phyloP scores from a whole-genome alignment of 2,113 vertebrate species.

The Alexandromys fortis region DNA sequence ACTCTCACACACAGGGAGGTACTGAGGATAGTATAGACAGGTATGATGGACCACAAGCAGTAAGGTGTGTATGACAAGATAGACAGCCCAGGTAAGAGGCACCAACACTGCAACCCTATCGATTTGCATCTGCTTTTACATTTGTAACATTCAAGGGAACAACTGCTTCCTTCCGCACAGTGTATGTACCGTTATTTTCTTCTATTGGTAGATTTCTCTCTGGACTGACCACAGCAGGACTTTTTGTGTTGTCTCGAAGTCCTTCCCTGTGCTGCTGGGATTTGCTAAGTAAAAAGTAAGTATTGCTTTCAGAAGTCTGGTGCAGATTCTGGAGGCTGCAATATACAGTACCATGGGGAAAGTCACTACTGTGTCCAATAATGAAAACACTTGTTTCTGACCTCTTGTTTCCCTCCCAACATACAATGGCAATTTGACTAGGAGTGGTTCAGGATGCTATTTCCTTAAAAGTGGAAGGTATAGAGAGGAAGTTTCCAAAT shows the following conservation, averaged over 20 bases:
- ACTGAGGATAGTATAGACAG: neutral
- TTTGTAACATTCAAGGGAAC: neutral
- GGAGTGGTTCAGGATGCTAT: neutral
- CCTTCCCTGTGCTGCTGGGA: neutral
- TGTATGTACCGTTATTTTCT: neutral
- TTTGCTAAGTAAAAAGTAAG: neutral
- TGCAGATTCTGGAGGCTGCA: neutral
- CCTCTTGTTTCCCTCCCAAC: neutral
- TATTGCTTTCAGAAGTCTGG: neutral
- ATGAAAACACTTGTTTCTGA: constrained; percentile 8
- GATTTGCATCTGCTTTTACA: neutral
- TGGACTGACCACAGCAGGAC: too few species aligned
- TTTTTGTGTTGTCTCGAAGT: neutral
- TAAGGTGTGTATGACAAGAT: neutral
- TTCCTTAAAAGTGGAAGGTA: neutral
- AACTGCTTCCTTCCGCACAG: neutral
- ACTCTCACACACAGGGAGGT: neutral
- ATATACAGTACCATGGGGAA: neutral
- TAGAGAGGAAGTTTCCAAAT: neutral
- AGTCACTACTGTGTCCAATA: neutral
- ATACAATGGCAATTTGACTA: neutral
- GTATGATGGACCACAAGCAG: neutral
- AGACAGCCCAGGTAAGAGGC: neutral
- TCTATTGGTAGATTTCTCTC: neutral
- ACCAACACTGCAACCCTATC: neutral